Base-by-base conservation (phyloP, 2,113 vertebrate species). In the Micromys minutus region DNA sequence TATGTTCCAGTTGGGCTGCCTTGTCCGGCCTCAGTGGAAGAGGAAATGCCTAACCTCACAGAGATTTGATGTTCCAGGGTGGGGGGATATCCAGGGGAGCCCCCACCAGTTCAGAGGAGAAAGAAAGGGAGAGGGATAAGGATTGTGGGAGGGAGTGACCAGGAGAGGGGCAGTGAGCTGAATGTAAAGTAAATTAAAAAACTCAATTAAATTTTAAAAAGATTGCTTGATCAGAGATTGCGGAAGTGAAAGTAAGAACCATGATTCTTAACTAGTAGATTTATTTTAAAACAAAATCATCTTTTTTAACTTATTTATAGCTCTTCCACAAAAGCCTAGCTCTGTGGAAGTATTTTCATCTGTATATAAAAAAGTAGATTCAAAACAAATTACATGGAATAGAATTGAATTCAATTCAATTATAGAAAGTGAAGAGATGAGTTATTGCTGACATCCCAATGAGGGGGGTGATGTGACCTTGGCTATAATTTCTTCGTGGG, bases 401-500 rank as follows among this genome's bases (percentile, higher is more conserved):
- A 88, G 42, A 93, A 59, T 22, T 91, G 2, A 87, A 39, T n/a
- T 83, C 34, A 92, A 77, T 15, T 81, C 52, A 94, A 89, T 87
- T 89, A 45, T 22, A 89, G 3, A 87, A 22, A 92, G 9, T 63
- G 7, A 36, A 87, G 29, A 84, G 36, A 76, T 52, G 19, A 34
- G 31, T 26, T 50, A 11, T 24, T 63, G 22, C 55, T 87, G 61
- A 87, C 24, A 75, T 81, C 87, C 50, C 92, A 93, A 39, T 24
- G 74, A 22, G 74, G 80, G 95, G 90, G 50, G 71, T 72, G 47
- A 34, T 42, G 42, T 19, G 67, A 65, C 83, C 87, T 94, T 87
- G 72, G 69, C 63, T 79, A 67, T 42, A 79, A 93, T 93, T 94
- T 95, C 79, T 85, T 61, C 80, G 13, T 72, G 63, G 95, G 91